These are phyloP conservation scores for Eulithis prunata DNA, from an alignment of 2,888 invertebrate genomes.

Conservation along the genomic window DNA sequence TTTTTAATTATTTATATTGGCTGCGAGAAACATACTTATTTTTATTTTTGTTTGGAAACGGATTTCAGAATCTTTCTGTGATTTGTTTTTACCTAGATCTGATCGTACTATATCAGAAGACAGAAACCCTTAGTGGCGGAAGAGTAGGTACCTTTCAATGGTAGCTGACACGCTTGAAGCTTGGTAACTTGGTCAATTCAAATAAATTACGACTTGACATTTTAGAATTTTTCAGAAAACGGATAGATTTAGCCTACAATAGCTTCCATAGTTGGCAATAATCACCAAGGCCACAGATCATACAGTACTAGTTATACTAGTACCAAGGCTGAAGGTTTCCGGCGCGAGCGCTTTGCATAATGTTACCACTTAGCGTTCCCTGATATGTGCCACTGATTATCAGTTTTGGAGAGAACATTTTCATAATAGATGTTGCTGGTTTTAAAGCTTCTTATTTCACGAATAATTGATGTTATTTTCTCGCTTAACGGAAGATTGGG, in stretches of 20 bases:
- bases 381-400: conserved; percentile 61
- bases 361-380: conserved; percentile 60
- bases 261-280: conserved; percentile 18
- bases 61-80: no score
- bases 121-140: no score
- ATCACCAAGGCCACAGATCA: neutral
- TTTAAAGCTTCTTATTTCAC: conserved; percentile 24
- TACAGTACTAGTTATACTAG: no score
- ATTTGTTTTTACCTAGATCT: no score
- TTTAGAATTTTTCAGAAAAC: neutral
- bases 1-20: no score
- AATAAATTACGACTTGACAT: no score
- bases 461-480: conserved; percentile 28
- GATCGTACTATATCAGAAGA: no score
- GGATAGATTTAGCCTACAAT: conserved; percentile 11
- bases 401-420: conserved; percentile 36
- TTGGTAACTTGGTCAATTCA: no score
- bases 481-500: conserved; percentile 16
- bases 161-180: no score
- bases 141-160: no score
- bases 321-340: conserved; percentile 8
- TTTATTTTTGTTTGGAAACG: no score
- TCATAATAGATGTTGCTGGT: conserved; percentile 28
- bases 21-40: no score
- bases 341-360: conserved; percentile 59